Conservation (phyloP, 2,113 vertebrate genomes). For the Agelaius phoeniceus region DNA sequence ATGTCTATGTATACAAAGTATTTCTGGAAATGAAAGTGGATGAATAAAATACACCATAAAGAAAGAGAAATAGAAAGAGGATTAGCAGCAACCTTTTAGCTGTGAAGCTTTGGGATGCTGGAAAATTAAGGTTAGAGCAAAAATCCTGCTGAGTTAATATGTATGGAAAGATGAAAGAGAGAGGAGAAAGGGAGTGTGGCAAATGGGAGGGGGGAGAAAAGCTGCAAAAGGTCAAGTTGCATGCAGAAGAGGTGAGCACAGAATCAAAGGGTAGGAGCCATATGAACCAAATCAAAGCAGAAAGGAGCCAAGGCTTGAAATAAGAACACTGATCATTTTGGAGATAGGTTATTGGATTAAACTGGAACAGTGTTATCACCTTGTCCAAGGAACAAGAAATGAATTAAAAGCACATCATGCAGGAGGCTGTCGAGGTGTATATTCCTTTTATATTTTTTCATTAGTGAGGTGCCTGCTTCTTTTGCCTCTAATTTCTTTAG, state of each 20-base stretch:
- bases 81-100: conserved; percentile 72
- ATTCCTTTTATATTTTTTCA: conserved; percentile 39
- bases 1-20: conserved; percentile 68
- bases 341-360: conserved; percentile 67
- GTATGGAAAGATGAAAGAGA: conserved; percentile 67
- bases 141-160: conserved; percentile 67
- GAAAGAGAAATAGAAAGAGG: conserved; percentile 67
- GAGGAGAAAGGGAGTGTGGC: conserved; percentile 57
- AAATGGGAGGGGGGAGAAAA: conserved; percentile 51
- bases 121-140: conserved; percentile 65
- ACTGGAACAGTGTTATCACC: conserved; percentile 53
- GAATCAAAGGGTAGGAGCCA: conserved; percentile 58
- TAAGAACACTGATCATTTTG: conserved; percentile 59
- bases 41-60: conserved; percentile 66
- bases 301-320: conserved; percentile 57
- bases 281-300: conserved; percentile 52
- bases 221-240: conserved; percentile 68
- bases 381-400: conserved; percentile 55
- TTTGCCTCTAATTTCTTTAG: conserved; percentile 25
- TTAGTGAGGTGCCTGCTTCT: conserved; percentile 26
- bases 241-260: conserved; percentile 60
- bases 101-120: conserved; percentile 59
- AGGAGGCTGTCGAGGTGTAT: neutral
- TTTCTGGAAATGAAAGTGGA: conserved; percentile 70
- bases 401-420: conserved; percentile 30